Evolutionary conservation across 2,888 invertebrate genomes (phyloP), one percentile per base, ranked within the genome.

Genomic region (Lithophane semibrunnea): DNA sequence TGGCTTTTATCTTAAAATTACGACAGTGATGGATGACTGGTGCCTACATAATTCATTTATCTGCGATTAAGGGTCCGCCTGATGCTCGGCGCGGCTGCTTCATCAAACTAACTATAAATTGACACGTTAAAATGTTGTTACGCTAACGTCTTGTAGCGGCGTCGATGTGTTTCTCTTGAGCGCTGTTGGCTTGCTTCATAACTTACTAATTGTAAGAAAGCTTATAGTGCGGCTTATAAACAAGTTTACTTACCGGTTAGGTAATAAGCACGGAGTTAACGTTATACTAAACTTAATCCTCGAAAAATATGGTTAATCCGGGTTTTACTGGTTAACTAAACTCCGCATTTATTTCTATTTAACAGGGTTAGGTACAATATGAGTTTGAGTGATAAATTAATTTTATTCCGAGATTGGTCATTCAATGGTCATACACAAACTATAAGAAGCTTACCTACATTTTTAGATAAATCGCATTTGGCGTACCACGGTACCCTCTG

Each of bases 1-100:
- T 89, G 88, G 93, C 92, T 93, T 94, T 94, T 94, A 94, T 95
- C 94, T 94, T 93, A 94, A 94, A 95, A 94, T 94, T 92, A 92
- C 88, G 95, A 95, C 94, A 92, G 92, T 95, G 94, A 95, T 94
- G 92, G 95, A 95, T 95, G 94, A 87, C 86, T 90, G 90, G 87
- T 86, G 90, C 86, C 84, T 79, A 88, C 91, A 91, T 95, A 95
- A 95, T 95, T 95, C 95, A 94, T 95, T 95, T 95, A 95, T 93
- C 93, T 90, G 86, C 92, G 92, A 94, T 94, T 93, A 94, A 92
- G 92, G 92, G 90, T 86, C 88, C 88, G 86, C 82, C 87, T 86
- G 88, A 85, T 89, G 89, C 88, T 86, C 77, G 68, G 83, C 83
- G 66, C 79, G 61, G 82, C 80, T 86, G 88, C 90, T 90, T 88